These are phyloP conservation scores for Ichneumon xanthorius DNA, from an alignment of 2,888 invertebrate species.

Conservation along the genomic window DNA sequence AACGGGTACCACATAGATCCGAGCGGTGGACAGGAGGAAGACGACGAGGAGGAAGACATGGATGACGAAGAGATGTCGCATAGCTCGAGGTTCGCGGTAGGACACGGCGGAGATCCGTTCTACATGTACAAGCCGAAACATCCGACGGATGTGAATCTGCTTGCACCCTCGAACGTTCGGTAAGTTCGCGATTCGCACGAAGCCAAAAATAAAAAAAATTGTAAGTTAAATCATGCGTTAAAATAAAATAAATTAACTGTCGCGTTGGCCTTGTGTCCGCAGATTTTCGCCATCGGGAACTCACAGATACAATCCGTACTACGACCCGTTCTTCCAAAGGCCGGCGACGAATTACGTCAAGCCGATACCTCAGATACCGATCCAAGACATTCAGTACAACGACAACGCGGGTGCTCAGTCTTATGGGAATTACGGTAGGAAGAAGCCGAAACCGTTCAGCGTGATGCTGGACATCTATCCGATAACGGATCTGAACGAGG, in stretches of 20 bases:
- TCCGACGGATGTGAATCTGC: slow-evolving; percentile 90
- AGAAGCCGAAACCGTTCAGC: slow-evolving; percentile 87
- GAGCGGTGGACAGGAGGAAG: slow-evolving; percentile 49
- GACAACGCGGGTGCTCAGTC: slow-evolving; percentile 73
- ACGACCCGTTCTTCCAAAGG: slow-evolving; percentile 76
- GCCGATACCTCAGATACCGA: slow-evolving; percentile 58
- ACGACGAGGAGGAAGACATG: slow-evolving; percentile 63
- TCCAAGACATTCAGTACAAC: slow-evolving; percentile 69
- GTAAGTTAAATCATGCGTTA: neutral
- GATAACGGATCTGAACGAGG: slow-evolving; percentile 83
- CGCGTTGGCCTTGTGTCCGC: slow-evolving; percentile 9
- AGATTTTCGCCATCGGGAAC: slow-evolving; percentile 81
- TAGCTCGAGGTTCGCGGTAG: slow-evolving; percentile 75
- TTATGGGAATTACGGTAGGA: slow-evolving; percentile 70
- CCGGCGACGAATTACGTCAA: slow-evolving; percentile 72
- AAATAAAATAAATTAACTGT: neutral
- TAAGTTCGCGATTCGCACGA: slow-evolving; percentile 53
- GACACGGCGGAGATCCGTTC: slow-evolving; percentile 87
- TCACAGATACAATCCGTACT: slow-evolving; percentile 79
- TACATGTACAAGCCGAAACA: slow-evolving; percentile 90
- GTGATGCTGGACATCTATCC: slow-evolving; percentile 89
- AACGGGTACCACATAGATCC: slow-evolving; percentile 67
- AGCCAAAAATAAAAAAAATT: neutral
- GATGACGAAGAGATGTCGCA: slow-evolving; percentile 69
- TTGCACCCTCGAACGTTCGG: slow-evolving; percentile 87